Conservation (phyloP, 2,888 invertebrate genomes). For the Fabriciana adippe region DNA sequence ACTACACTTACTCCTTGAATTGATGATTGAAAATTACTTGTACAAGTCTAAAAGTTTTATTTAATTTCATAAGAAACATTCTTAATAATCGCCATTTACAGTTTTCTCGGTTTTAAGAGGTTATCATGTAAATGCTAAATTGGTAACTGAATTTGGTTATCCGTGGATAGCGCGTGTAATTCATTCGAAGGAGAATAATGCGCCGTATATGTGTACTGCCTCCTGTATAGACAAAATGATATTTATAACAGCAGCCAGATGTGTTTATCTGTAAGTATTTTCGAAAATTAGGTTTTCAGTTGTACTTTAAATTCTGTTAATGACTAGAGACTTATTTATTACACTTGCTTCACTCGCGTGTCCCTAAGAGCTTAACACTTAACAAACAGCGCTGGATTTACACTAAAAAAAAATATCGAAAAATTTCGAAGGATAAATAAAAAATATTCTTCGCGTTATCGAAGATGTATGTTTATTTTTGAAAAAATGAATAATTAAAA, state of each 20-base stretch:
- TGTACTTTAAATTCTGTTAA: background rate
- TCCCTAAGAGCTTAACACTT: too few species aligned
- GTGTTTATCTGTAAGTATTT: conserved; percentile 51
- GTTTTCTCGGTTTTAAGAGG: conserved; percentile 52
- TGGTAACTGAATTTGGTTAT: conserved; percentile 44
- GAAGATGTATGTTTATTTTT: too few species aligned
- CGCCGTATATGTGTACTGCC: conserved; percentile 60
- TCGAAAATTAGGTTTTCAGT: background rate
- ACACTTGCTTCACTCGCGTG: too few species aligned
- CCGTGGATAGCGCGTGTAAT: conserved; percentile 63
- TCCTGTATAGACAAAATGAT: conserved; percentile 53
- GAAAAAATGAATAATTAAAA: too few species aligned
- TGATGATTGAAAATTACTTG: too few species aligned
- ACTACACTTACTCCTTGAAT: too few species aligned
- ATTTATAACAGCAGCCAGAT: conserved; percentile 63
- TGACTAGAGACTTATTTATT: background rate
- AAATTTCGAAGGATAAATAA: too few species aligned
- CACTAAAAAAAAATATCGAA: too few species aligned
- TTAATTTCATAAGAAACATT: too few species aligned
- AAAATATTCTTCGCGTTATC: too few species aligned
- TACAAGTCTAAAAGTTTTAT: too few species aligned
- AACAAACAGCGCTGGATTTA: too few species aligned
- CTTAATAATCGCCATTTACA: conserved; percentile 40
- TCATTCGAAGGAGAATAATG: conserved; percentile 47
- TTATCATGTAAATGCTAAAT: conserved; percentile 49